phyloP scores from a whole-genome alignment of 2,113 vertebrate genomes.

The Herpailurus yagouaroundi region DNA sequence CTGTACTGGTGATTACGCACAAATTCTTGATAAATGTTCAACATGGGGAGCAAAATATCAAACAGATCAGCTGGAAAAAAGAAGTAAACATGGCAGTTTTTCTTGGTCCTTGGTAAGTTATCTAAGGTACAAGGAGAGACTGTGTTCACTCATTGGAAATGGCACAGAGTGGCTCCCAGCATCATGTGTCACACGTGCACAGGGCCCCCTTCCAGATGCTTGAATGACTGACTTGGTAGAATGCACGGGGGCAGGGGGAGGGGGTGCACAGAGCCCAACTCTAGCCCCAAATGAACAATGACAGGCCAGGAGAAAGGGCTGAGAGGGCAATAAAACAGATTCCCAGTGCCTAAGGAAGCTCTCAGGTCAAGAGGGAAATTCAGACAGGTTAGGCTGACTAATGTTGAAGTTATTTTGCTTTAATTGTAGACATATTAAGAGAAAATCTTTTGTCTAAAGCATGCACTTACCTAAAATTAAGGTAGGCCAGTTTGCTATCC shows the following conservation, averaged over 20 bases:
- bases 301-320: not conserved
- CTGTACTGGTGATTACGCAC: slow-evolving; percentile 99
- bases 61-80: slow-evolving; percentile 94
- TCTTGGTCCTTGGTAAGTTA: not conserved
- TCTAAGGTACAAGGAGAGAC: not conserved
- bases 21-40: slow-evolving; percentile 99
- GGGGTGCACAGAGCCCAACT: not conserved
- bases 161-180: not conserved
- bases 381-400: not conserved
- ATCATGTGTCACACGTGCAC: not conserved
- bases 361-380: not conserved
- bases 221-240: not conserved
- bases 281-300: not conserved
- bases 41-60: slow-evolving; percentile 98
- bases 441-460: not conserved
- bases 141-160: not conserved
- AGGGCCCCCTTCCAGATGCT: too few relatives aligned
- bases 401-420: not conserved
- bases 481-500: slow-evolving; percentile 99
- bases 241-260: not conserved
- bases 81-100: slow-evolving; percentile 56
- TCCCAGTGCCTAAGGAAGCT: not conserved
- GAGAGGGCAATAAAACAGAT: not conserved
- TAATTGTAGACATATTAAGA: not conserved
- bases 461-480: slow-evolving; percentile 95